Evolutionary conservation across 2,113 vertebrate genomes (phyloP).

Genomic region (Onychorhynchus coronatus): DNA sequence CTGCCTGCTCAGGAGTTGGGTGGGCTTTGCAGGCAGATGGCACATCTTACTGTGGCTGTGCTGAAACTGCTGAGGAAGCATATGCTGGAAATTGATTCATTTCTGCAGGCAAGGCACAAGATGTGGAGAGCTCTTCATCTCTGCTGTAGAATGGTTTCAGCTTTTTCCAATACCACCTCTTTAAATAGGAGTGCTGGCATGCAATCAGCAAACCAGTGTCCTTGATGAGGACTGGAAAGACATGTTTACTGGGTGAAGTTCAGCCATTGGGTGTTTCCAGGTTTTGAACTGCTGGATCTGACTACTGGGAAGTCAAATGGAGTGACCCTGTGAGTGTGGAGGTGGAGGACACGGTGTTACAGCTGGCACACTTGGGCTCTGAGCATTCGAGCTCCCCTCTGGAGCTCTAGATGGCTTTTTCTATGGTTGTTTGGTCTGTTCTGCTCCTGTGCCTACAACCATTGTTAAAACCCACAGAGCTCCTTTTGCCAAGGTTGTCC

Average conservation of each 20-base stretch:
- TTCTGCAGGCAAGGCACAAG: neutral
- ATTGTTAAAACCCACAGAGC: neutral
- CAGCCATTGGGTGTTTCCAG: neutral
- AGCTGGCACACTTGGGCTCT: accelerated
- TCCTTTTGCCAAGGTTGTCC: conserved; percentile 1
- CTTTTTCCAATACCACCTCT: neutral
- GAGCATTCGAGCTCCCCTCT: accelerated
- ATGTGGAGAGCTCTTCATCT: neutral
- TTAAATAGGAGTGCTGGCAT: neutral
- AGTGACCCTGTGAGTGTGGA: neutral
- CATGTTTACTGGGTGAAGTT: neutral
- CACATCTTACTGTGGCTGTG: neutral
- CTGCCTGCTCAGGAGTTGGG: neutral
- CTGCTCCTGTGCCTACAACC: neutral
- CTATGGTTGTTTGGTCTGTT: neutral
- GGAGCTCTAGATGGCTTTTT: neutral
- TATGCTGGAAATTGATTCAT: neutral
- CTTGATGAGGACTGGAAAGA: conserved; percentile 16
- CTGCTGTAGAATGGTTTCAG: neutral
- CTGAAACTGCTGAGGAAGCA: neutral
- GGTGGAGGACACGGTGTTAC: neutral
- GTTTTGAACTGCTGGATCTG: neutral
- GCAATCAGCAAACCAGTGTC: neutral
- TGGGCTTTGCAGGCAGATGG: neutral
- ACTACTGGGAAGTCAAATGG: neutral